Base-by-base conservation (phyloP, 2,113 vertebrate species). In the Anas platyrhynchos region DNA sequence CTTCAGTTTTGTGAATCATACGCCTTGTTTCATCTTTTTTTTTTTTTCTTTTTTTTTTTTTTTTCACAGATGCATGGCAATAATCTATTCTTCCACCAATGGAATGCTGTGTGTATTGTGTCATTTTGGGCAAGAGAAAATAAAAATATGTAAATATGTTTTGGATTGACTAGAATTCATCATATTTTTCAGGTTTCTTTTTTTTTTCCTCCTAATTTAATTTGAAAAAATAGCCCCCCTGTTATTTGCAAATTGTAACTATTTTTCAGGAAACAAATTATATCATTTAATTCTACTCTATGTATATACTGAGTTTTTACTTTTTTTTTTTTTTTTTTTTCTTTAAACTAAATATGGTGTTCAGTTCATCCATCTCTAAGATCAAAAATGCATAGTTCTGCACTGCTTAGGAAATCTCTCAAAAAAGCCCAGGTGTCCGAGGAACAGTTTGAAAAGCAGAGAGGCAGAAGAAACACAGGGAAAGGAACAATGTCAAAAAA, bases 401-500 rank as follows among this genome's bases (percentile, higher is more conserved):
- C 34, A 67, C 43, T 36, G 50, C 46, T 29, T 94, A 93, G 87
- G 75, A 95, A 97, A 89, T 67, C 16, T 72, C 46, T 91, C 46
- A 68, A 91, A 89, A 95, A 91, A 86, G 17, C 50, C 66, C 77
- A 94, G 88, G 92, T 96, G 96, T 95, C 78, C 73, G 83, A 94
- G 62, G 54, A 95, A 66, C 48, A 36, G 58, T 90, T 87, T 97
- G 94, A 94, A 95, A 94, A 86, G 88, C 4, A 1, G 69, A 88
- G 58, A 93, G 62, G 91, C 88, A 93, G 90, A 96, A 96, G 62
- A 77, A 96, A 73, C 83, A 58, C 9, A 66, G 41, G 83, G 90
- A 96, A 96, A 89, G 83, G 62, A 93, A 72, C 80, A 88, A 87
- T 93, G 83, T 95, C 93, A 86, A 86, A 92, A 83, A 96, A 95